Conservation (phyloP, 2,888 invertebrate species). For the Euzetes globulus region DNA sequence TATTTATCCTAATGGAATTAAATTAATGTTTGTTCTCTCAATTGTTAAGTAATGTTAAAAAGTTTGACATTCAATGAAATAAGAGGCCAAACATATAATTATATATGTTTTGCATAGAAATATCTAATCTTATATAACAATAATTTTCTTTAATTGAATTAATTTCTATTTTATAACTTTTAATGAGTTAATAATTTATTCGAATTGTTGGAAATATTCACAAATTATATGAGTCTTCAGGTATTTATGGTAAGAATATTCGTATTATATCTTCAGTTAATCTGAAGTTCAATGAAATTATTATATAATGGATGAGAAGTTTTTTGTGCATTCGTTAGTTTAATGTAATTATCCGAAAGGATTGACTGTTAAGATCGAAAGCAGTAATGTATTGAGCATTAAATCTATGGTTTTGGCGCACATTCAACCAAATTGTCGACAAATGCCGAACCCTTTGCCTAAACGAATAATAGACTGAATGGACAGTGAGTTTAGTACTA, state of each 20-base stretch:
- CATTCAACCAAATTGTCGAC: neutral
- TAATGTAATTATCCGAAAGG: neutral
- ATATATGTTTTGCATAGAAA: neutral
- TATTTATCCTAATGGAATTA: too few relatives aligned
- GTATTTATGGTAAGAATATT: too few relatives aligned
- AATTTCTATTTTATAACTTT: too few relatives aligned
- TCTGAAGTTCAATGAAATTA: too few relatives aligned
- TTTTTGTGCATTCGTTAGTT: neutral
- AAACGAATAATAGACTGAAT: conserved; percentile 18
- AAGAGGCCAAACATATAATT: neutral
- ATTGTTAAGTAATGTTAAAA: too few relatives aligned
- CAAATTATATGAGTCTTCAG: too few relatives aligned
- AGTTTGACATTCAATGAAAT: too few relatives aligned
- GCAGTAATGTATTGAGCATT: conserved; percentile 27
- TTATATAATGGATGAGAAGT: neutral
- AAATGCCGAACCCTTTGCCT: conserved; percentile 1
- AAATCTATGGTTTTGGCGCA: conserved; percentile 20
- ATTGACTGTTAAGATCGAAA: neutral
- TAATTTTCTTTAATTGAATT: neutral
- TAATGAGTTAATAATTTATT: too few relatives aligned
- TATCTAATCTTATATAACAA: neutral
- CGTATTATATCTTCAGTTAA: too few relatives aligned
- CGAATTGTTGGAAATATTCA: too few relatives aligned
- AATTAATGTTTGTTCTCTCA: too few relatives aligned
- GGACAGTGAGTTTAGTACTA: conserved; percentile 14